These are phyloP conservation scores for Perccottus glenii DNA, from an alignment of 2,113 vertebrate genomes.

Conservation along the genomic window DNA sequence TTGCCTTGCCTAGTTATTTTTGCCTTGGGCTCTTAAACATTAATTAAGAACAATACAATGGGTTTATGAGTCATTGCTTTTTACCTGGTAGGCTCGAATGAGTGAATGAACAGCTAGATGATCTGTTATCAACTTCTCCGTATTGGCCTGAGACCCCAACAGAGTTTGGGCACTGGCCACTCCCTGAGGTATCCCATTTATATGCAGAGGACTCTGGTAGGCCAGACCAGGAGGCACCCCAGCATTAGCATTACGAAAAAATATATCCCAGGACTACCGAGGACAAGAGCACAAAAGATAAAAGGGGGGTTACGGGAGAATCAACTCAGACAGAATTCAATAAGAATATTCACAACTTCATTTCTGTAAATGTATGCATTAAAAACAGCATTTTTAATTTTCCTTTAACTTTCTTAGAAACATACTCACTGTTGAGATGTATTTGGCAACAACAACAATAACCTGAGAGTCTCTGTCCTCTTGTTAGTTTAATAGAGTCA, in stretches of 20 bases:
- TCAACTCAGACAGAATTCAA: not conserved
- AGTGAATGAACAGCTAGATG: conserved; percentile 94
- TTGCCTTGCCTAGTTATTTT: no score
- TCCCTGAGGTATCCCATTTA: conserved; percentile 72
- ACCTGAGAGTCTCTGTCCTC: no score
- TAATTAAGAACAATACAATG: not conserved
- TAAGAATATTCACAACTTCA: not conserved
- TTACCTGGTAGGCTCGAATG: conserved; percentile 94
- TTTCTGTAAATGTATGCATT: no score
- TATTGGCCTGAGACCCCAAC: conserved; percentile 79
- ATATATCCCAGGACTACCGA: conserved; percentile 93
- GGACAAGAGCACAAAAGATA: not conserved
- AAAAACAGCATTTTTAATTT: no score
- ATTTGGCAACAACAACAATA: not conserved
- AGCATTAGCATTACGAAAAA: conserved; percentile 89
- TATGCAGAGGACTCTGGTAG: conserved; percentile 86
- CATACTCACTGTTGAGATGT: not conserved
- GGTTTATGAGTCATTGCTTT: not conserved
- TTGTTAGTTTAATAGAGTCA: no score
- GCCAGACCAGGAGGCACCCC: conserved; percentile 79
- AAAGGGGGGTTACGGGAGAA: conserved; percentile 11
- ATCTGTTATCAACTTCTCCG: conserved; percentile 92
- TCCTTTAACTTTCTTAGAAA: no score
- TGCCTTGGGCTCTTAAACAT: no score
- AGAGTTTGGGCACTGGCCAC: conserved; percentile 72